Conservation (phyloP, 1,140 invertebrate species). For the Euglossa dilemma region DNA sequence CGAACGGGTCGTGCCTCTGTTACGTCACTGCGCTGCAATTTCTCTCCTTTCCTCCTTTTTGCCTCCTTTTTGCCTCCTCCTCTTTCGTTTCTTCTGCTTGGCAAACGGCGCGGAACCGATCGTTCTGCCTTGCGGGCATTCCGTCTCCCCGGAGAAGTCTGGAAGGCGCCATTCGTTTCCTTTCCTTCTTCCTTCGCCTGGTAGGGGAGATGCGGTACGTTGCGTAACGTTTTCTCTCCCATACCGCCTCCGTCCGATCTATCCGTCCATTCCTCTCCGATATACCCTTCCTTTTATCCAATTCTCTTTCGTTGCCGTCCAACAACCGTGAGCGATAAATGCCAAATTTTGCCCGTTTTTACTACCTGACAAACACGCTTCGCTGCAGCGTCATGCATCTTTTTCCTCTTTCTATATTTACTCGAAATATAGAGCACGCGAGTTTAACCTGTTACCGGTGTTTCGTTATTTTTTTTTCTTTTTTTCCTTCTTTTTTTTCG, state of each 20-base stretch:
- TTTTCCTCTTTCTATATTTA: too few species aligned
- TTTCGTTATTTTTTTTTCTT: too few species aligned
- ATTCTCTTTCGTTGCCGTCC: not conserved
- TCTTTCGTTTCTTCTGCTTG: not conserved
- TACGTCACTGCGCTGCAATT: conserved; percentile 31
- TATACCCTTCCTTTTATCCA: not conserved
- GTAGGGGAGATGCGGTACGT: not conserved
- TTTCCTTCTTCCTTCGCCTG: not conserved
- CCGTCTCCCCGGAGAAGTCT: not conserved
- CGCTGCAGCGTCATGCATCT: too few species aligned
- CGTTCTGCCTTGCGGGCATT: not conserved
- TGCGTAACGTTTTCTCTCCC: not conserved
- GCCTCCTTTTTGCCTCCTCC: not conserved
- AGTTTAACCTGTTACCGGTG: too few species aligned
- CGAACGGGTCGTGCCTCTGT: not conserved
- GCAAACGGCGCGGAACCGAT: conserved; percentile 27
- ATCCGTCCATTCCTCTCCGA: too few species aligned
- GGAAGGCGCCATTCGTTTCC: not conserved
- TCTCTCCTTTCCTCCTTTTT: not conserved
- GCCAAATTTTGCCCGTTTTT: too few species aligned
- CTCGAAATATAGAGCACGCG: too few species aligned
- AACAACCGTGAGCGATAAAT: too few species aligned
- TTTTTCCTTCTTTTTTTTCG: too few species aligned
- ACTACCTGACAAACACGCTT: too few species aligned
- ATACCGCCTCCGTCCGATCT: too few species aligned